A percentile compares a stretch with the other conserved stretches of the same genome.
Evolutionary conservation across 1,140 invertebrate species (phyloP).

Genomic region (Drosophila murphyi): DNA sequence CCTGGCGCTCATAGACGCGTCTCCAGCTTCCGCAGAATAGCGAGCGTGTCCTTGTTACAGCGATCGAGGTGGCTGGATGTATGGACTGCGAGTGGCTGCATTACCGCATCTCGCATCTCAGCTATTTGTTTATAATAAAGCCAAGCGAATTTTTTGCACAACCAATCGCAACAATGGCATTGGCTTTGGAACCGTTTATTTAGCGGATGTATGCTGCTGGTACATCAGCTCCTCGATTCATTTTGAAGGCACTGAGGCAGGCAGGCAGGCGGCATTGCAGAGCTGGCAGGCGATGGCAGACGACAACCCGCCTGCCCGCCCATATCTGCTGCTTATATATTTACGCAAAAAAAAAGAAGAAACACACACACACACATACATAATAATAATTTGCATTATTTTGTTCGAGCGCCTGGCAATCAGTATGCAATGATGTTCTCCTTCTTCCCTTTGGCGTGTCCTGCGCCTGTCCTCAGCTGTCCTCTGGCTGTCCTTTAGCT

Average conservation of each 20-base stretch:
- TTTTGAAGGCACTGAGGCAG: constrained; percentile 17
- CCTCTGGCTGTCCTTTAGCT: background rate
- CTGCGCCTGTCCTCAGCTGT: constrained; percentile 4
- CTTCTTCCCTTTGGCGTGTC: background rate
- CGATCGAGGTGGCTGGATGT: background rate
- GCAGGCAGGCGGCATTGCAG: background rate
- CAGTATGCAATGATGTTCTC: constrained; percentile 32
- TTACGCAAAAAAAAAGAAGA: constrained; percentile 26
- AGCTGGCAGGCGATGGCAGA: background rate
- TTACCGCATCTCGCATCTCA: background rate
- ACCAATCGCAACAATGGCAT: constrained; percentile 40
- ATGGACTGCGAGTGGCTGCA: background rate
- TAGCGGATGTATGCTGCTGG: constrained; percentile 6
- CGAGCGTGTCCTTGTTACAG: constrained; percentile 43
- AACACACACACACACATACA: constrained; percentile 18
- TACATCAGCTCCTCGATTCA: constrained; percentile 29
- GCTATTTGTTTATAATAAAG: constrained; percentile 63
- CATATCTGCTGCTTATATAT: constrained; percentile 34
- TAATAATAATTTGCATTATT: constrained; percentile 36
- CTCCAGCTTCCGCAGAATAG: constrained; percentile 18
- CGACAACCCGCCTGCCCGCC: background rate
- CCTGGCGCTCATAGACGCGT: constrained; percentile 23
- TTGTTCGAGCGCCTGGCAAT: constrained; percentile 40
- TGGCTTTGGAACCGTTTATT: constrained; percentile 2
- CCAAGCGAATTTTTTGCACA: constrained; percentile 43